Evolutionary conservation across 2,797 vertebrate species (phyloP).

Genomic region (Scolopax rusticola): DNA sequence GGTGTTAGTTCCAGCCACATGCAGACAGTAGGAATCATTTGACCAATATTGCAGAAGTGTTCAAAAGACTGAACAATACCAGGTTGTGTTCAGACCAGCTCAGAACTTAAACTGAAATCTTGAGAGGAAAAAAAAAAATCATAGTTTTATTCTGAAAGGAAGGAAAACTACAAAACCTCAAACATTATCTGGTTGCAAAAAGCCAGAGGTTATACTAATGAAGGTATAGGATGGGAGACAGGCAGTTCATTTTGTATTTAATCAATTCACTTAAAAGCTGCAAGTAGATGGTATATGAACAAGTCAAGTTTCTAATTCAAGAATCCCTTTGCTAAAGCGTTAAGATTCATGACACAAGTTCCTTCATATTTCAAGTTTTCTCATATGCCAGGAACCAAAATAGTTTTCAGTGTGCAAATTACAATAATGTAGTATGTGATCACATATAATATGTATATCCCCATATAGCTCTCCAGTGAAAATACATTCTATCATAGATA

Average conservation of each 20-base stretch:
- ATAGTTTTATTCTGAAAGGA: not conserved
- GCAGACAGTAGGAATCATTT: not conserved
- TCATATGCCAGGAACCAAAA: not conserved
- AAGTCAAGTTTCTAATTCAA: not conserved
- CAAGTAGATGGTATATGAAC: not conserved
- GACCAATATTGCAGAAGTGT: not conserved
- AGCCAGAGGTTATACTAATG: not conserved
- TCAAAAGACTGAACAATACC: not conserved
- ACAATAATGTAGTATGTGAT: not conserved
- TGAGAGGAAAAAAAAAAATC: fast-evolving
- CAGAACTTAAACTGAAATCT: not conserved
- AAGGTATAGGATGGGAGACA: not conserved
- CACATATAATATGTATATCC: not conserved
- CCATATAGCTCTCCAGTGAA: not conserved
- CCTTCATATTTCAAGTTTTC: not conserved
- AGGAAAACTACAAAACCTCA: not conserved
- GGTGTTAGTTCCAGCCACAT: not conserved
- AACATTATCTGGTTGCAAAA: not conserved
- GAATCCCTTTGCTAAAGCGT: not conserved
- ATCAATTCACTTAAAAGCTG: not conserved
- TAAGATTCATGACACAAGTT: conserved; percentile 2
- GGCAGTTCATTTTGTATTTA: not conserved
- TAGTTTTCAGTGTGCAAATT: not conserved
- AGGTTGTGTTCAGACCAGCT: not conserved
- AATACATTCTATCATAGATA: not conserved